These are phyloP conservation scores for Taphrorychus bicolor DNA, from an alignment of 2,888 invertebrate genomes.

Conservation along the genomic window DNA sequence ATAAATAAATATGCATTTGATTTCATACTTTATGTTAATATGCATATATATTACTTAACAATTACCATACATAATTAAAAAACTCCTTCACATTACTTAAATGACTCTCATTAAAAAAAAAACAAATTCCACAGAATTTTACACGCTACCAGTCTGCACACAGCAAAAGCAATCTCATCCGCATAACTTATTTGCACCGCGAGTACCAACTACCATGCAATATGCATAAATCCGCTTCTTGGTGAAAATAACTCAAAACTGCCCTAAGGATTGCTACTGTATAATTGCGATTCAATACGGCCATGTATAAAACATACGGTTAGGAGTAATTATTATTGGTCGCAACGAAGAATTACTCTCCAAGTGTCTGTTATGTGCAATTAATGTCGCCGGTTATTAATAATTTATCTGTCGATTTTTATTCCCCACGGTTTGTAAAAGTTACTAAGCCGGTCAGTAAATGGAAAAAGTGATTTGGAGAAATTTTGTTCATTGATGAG, in stretches of 20 bases:
- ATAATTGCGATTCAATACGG: background rate
- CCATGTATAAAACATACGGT: conserved; percentile 5
- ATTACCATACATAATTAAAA: no score
- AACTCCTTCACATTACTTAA: no score
- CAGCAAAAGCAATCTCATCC: background rate
- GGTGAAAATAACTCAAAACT: background rate
- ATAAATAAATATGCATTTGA: no score
- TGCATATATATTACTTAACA: no score
- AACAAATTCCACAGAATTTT: no score
- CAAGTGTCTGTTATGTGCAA: background rate
- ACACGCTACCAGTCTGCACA: background rate
- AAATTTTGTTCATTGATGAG: no score
- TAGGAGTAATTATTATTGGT: background rate
- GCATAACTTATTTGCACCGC: background rate
- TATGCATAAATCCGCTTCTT: background rate
- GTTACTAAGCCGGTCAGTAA: background rate
- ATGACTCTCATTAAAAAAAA: no score
- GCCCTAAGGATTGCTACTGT: conserved; percentile 2
- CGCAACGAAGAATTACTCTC: background rate
- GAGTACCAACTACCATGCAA: background rate
- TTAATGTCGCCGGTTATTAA: background rate
- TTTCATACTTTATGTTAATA: no score
- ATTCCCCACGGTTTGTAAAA: background rate
- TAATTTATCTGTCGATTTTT: background rate
- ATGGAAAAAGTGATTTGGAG: no score